Evolutionary conservation across 2,797 vertebrate genomes (phyloP), one percentile per base, ranked within the genome.

Genomic region (Austrolebias charrua): DNA sequence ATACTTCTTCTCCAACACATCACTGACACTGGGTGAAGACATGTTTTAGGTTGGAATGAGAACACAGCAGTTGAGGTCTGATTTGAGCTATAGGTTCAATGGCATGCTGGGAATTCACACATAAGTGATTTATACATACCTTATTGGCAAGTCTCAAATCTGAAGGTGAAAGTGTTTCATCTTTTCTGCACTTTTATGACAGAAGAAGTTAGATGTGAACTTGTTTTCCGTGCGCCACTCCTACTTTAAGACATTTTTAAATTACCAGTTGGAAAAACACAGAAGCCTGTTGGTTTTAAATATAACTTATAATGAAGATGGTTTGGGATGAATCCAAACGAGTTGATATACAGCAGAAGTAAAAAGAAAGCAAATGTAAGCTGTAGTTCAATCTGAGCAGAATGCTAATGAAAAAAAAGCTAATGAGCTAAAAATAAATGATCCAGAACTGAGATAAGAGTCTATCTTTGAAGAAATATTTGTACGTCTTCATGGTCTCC

Each of bases 11-110:
- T 47, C 46, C 62, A 57, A 59, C 62, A 69, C n/a, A 31, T 53
- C 67, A 69, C 76, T 79, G 71, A 80, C 74, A 75, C 70, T 68
- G 53, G 67, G 63, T 52, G 69, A 75, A 69, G 63, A 81, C 64
- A 58, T 18, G 55, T 10, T 65, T 12, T 47, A n/a, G 51, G 14
- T 73, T 49, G 55, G 44, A n/a, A 44, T 38, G 60, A 60, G 61
- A 64, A 5, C 3, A 35, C 56, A 60, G 71, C 46, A 42, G 56
- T 12, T 38, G 54, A 70, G 49, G 62, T 63, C 28, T 38, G 35
- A 38, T 38, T 38, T 38, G 35, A 38, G 35, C 5, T 33, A 11
- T 9, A 38, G 35, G 35, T 10, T 38, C 10, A 38, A 11, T 33
- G 53, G 64, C 65, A 76, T 59, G 64, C 73, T 65, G 45, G 46